phyloP scores from a whole-genome alignment of 2,113 vertebrate genomes.

The Sterrhoptilus dennistouni region DNA sequence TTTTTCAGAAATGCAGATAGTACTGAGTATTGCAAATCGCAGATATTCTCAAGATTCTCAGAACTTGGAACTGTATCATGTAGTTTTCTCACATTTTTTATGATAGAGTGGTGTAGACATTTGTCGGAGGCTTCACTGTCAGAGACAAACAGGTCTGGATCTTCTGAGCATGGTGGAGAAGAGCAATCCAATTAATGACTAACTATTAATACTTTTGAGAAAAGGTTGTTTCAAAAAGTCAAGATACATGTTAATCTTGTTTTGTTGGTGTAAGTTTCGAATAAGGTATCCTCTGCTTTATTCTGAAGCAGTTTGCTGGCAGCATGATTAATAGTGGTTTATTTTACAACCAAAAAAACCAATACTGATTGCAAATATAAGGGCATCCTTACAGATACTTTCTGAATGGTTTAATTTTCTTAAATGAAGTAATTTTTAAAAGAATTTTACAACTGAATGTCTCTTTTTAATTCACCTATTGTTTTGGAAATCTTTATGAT shows the following conservation, averaged over 20 bases:
- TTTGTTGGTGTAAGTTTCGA: not conserved
- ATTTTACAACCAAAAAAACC: not conserved
- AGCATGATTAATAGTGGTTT: not conserved
- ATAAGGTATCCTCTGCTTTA: not conserved
- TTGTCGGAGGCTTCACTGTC: not conserved
- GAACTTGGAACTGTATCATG: not conserved
- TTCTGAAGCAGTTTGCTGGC: not conserved
- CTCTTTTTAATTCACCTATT: not conserved
- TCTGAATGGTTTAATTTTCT: not conserved
- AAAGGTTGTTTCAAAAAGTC: not conserved
- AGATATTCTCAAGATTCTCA: not conserved
- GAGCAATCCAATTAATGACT: not conserved
- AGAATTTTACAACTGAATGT: not conserved
- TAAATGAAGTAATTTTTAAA: not conserved
- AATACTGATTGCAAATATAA: not conserved
- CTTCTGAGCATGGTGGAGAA: not conserved
- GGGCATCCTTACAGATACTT: not conserved
- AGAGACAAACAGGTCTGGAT: not conserved
- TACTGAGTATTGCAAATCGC: not conserved
- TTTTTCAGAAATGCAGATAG: not conserved
- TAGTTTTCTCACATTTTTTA: not conserved
- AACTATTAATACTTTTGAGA: not conserved
- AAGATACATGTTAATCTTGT: not conserved
- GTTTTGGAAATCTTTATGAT: not conserved
- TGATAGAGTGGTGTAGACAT: not conserved